phyloP scores from a whole-genome alignment of 2,888 invertebrate species.

The Agrochola circellaris region DNA sequence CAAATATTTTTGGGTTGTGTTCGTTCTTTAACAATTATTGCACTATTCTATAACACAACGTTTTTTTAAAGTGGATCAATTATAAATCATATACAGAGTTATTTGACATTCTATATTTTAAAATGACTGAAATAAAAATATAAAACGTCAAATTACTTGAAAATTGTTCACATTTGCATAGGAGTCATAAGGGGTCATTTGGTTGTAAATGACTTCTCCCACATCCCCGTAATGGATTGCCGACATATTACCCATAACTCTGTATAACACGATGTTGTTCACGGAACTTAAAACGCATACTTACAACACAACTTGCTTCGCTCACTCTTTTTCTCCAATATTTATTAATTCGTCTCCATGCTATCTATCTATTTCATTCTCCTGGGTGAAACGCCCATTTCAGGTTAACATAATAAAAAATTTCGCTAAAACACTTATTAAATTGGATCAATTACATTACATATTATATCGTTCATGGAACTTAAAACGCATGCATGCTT shows the following conservation, averaged over 20 bases:
- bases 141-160: too few species aligned
- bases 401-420: too few species aligned
- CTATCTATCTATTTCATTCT: background rate
- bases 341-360: background rate
- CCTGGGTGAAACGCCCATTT: background rate
- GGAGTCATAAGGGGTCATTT: too few species aligned
- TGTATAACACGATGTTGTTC: background rate
- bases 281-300: background rate
- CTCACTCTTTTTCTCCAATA: background rate
- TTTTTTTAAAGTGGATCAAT: background rate
- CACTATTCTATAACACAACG: conserved; percentile 2
- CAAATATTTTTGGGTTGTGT: background rate
- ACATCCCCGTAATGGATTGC: too few species aligned
- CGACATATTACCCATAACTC: too few species aligned
- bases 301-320: background rate
- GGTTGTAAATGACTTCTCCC: too few species aligned
- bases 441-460: conserved; percentile 15
- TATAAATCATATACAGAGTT: background rate
- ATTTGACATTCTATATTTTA: too few species aligned
- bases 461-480: conserved; percentile 37
- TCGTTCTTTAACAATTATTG: background rate
- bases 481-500: background rate
- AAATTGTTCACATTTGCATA: too few species aligned
- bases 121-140: too few species aligned
- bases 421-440: background rate